phyloP scores from a whole-genome alignment of 2,888 invertebrate species.

The Parochlus steinenii region DNA sequence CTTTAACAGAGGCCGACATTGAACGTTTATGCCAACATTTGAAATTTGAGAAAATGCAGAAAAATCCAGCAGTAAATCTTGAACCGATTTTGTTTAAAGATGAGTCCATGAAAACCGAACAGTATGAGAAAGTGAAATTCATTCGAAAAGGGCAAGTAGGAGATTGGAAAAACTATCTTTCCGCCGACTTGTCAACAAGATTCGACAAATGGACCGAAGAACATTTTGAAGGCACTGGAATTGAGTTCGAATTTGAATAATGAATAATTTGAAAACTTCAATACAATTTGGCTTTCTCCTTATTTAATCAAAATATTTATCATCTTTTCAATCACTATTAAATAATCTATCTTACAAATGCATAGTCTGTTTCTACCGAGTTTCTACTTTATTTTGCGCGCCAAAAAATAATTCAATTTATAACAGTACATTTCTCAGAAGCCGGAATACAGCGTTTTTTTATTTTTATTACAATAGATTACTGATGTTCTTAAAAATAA shows the following conservation, averaged over 20 bases:
- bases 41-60: constrained; percentile 66
- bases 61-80: constrained; percentile 62
- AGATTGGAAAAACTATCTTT: constrained; percentile 61
- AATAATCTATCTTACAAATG: no score
- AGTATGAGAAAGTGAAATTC: constrained; percentile 39
- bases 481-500: no score
- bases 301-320: no score
- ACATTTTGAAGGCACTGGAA: constrained; percentile 42
- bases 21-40: constrained; percentile 52
- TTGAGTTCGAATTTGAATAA: constrained; percentile 38
- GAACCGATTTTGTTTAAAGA: constrained; percentile 35
- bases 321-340: no score
- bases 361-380: no score
- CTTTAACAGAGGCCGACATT: constrained; percentile 46
- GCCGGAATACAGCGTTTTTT: no score
- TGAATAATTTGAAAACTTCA: no score
- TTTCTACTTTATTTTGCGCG: no score
- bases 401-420: no score
- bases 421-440: no score
- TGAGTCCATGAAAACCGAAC: constrained; percentile 31
- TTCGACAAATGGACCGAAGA: constrained; percentile 56
- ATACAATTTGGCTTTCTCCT: no score
- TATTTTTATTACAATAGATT: no score
- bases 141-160: constrained; percentile 65
- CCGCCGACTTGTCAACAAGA: constrained; percentile 45